A percentile compares a stretch with the other conserved stretches of the same genome.
Evolutionary conservation across 2,888 invertebrate species (phyloP).

Genomic region (Drosophila infuscata): DNA sequence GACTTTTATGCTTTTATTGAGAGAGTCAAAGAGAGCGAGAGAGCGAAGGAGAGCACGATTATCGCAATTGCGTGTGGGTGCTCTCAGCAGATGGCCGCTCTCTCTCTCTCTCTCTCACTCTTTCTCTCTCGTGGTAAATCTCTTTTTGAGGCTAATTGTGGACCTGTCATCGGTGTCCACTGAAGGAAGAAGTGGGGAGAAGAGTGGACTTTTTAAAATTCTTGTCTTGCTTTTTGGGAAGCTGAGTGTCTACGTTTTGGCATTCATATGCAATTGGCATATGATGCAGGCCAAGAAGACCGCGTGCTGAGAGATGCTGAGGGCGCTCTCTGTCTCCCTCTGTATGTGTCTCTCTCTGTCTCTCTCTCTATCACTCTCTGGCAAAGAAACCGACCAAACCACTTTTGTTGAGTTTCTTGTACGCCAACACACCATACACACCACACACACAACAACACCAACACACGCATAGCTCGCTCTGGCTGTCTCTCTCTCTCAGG

Average conservation of each 20-base stretch:
- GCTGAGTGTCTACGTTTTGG: constrained; percentile 50
- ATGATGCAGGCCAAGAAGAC: constrained; percentile 46
- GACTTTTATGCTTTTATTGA: constrained; percentile 69
- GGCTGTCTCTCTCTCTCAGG: constrained; percentile 19
- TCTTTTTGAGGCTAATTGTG: constrained; percentile 80
- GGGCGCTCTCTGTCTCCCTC: constrained; percentile 1
- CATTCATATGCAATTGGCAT: constrained; percentile 51
- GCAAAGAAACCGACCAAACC: constrained; percentile 70
- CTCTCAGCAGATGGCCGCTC: constrained; percentile 19
- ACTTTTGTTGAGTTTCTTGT: constrained; percentile 65
- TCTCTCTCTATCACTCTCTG: not conserved
- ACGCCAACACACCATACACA: constrained; percentile 55
- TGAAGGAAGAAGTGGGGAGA: constrained; percentile 26
- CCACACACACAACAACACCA: constrained; percentile 42
- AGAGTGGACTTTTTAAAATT: constrained; percentile 67
- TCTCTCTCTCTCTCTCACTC: not conserved
- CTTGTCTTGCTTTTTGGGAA: constrained; percentile 58
- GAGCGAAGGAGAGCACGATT: constrained; percentile 2
- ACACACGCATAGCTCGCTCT: not conserved
- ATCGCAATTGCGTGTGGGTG: constrained; percentile 48
- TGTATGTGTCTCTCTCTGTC: not conserved
- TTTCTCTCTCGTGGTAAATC: constrained; percentile 6
- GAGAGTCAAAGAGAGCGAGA: constrained; percentile 1
- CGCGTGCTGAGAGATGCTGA: constrained; percentile 57
- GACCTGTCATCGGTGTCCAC: constrained; percentile 82